Evolutionary conservation across 2,797 vertebrate genomes (phyloP).

Genomic region (Melanogrammus aeglefinus): DNA sequence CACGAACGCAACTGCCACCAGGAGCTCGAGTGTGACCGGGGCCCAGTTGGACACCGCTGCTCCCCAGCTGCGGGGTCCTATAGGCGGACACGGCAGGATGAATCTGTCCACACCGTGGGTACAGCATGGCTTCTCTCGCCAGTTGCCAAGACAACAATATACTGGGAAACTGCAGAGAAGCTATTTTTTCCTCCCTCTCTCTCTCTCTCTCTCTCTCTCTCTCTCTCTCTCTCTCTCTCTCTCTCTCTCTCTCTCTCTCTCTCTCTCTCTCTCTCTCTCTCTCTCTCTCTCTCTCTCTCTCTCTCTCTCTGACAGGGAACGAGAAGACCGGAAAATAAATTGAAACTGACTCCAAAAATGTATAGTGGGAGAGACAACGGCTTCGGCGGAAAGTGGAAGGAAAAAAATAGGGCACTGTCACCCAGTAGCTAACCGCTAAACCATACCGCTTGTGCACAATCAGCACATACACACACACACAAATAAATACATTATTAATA

Average conservation of each 20-base stretch:
- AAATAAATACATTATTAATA: neutral
- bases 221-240: too few relatives aligned
- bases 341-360: neutral
- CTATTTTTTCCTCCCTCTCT: neutral
- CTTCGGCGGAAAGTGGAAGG: too few relatives aligned
- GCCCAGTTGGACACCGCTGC: neutral
- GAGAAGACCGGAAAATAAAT: neutral
- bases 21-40: neutral
- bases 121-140: slow-evolving; percentile 56
- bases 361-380: neutral
- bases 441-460: too few relatives aligned
- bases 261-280: neutral
- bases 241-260: too few relatives aligned
- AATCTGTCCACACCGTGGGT: slow-evolving; percentile 14
- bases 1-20: neutral
- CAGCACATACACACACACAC: neutral
- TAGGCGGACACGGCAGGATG: neutral
- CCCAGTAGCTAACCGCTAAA: too few relatives aligned
- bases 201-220: too few relatives aligned
- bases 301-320: neutral
- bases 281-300: neutral
- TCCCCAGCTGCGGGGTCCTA: neutral
- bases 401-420: neutral
- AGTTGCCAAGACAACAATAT: slow-evolving; percentile 53
- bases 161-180: slow-evolving; percentile 48